Evolutionary conservation across 2,888 invertebrate genomes (phyloP).

Genomic region (Dione juno): DNA sequence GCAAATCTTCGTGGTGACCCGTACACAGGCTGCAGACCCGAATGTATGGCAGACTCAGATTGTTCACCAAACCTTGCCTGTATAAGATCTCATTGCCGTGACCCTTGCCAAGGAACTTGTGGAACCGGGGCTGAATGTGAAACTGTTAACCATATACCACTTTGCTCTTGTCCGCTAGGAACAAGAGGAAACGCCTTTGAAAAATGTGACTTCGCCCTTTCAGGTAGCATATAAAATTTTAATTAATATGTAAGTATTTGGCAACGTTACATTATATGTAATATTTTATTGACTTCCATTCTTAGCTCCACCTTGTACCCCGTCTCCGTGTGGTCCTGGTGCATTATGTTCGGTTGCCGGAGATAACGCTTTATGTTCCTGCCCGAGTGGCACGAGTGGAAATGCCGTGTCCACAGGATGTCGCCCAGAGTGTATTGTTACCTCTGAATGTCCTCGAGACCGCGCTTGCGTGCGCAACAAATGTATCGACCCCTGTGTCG

Average conservation of each 20-base stretch:
- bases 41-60: slow-evolving; percentile 94
- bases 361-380: slow-evolving; percentile 88
- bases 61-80: slow-evolving; percentile 92
- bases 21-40: slow-evolving; percentile 90
- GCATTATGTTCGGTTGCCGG: slow-evolving; percentile 85
- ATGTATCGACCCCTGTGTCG: slow-evolving; percentile 91
- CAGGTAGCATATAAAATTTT: slow-evolving; percentile 57
- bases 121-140: slow-evolving; percentile 92
- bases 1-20: slow-evolving; percentile 90
- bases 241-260: background rate
- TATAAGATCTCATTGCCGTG: slow-evolving; percentile 91
- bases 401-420: slow-evolving; percentile 90
- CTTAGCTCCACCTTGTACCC: slow-evolving; percentile 85
- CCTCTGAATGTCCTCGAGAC: slow-evolving; percentile 90
- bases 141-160: slow-evolving; percentile 87
- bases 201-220: slow-evolving; percentile 79
- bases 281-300: background rate
- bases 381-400: slow-evolving; percentile 89
- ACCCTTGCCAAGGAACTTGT: slow-evolving; percentile 92
- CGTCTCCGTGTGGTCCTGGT: slow-evolving; percentile 91
- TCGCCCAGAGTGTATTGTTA: slow-evolving; percentile 92
- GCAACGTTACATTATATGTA: background rate
- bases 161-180: slow-evolving; percentile 89
- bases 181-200: slow-evolving; percentile 87
- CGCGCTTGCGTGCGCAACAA: slow-evolving; percentile 90